Evolutionary conservation across 2,888 invertebrate species (phyloP), one percentile per base, ranked within the genome.

Genomic region (Xiphydria camelus): DNA sequence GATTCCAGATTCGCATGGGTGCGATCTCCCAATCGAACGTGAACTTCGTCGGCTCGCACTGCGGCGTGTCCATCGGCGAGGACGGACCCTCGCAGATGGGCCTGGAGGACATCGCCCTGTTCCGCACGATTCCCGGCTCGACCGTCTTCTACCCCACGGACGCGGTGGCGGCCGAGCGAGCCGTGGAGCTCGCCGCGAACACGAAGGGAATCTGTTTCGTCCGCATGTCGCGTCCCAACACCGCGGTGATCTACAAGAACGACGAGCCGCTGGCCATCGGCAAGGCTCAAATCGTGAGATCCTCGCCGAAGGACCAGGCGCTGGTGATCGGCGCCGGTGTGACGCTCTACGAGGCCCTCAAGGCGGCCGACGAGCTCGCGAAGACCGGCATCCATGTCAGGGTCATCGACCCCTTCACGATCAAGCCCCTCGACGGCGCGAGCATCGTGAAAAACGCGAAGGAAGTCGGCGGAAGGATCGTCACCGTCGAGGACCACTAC

Each of bases 61-160:
- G 94, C 76, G 99, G 99, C 31, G 90, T 97, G 15, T 94, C 94
- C 67, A 99, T 99, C 78, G 99, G 97, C 21, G 97, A 97, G 79
- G 98, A 98, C 78, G 98, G 98, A 0, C 98, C 99, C 12, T 94
- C 94, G 44, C 99, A 99, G 80, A 99, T 99, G 99, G 99, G 94
- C 3, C 82, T 99, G n/a, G 99, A 99, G 79, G 99, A 99, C 77
- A 76, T 99, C 46, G 92, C 95, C 1, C 83, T 99, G 82, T 99
- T 99, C 86, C 84, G 98, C 29, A 77, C 91, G 3, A 84, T 99
- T 55, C 94, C 97, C 41, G 89, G 89, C 47, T 82, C 84, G 53
- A 87, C 87, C 1, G 80, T 90, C 4, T 89, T 89, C 77, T 90
- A 90, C 65, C 89, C 89, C 34, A 80, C 79, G 25, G 99, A 99